These are phyloP conservation scores for Aphaenogaster floridana DNA, from an alignment of 1,140 invertebrate species.

Conservation along the genomic window DNA sequence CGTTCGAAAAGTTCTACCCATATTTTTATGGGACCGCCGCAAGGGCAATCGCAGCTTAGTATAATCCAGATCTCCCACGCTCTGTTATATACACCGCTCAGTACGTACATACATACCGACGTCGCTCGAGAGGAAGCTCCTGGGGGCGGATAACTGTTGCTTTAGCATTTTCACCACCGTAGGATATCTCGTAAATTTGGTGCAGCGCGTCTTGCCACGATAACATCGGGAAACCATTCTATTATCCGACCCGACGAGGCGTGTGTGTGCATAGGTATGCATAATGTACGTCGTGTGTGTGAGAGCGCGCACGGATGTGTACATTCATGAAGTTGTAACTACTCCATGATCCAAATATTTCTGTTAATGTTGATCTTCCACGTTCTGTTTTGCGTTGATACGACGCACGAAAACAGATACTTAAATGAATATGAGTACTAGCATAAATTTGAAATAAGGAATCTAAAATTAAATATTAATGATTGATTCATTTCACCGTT, in stretches of 20 bases:
- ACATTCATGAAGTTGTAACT: constrained; percentile 11
- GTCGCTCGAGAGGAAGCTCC: neutral
- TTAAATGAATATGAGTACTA: neutral
- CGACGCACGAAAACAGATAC: neutral
- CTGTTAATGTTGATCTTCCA: constrained; percentile 1
- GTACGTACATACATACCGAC: constrained; percentile 44
- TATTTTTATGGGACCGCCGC: constrained; percentile 60
- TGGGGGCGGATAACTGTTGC: constrained; percentile 72
- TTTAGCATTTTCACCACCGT: constrained; percentile 74
- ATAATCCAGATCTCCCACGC: constrained; percentile 63
- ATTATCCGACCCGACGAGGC: constrained; percentile 60
- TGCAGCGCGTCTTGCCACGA: constrained; percentile 63
- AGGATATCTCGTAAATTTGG: constrained; percentile 74
- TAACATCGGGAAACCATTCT: constrained; percentile 71
- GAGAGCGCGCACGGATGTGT: neutral
- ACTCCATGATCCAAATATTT: constrained; percentile 20
- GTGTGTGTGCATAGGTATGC: neutral
- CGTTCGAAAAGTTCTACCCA: constrained; percentile 51
- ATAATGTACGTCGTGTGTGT: neutral
- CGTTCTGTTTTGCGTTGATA: neutral
- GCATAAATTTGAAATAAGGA: neutral
- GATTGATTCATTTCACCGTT: too few species aligned
- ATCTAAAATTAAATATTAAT: neutral
- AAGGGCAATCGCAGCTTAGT: constrained; percentile 68
- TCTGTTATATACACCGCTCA: constrained; percentile 37